phyloP scores from a whole-genome alignment of 1,140 invertebrate species.

The Drosophila punjabiensis region DNA sequence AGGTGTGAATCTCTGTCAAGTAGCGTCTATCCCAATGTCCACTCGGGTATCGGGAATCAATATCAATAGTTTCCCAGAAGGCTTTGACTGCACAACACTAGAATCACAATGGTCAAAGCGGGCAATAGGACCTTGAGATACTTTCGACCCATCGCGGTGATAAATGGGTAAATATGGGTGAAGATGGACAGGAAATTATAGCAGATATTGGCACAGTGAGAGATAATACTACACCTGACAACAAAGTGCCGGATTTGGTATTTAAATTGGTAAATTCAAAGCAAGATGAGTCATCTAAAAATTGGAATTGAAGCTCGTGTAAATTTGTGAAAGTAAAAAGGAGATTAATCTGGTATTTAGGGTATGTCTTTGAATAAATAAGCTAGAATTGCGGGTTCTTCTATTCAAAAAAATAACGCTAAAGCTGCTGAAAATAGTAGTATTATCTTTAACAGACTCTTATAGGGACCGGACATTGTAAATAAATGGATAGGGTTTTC shows the following conservation, averaged over 20 bases:
- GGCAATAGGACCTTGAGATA: constrained; percentile 67
- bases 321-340: not conserved
- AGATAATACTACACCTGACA: constrained; percentile 3
- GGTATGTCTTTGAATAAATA: too few relatives aligned
- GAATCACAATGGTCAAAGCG: constrained; percentile 58
- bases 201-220: not conserved
- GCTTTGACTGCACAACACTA: constrained; percentile 16
- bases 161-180: constrained; percentile 58
- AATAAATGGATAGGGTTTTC: not conserved
- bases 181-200: constrained; percentile 12
- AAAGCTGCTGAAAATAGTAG: too few relatives aligned
- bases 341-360: not conserved
- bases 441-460: too few relatives aligned
- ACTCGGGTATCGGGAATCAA: constrained; percentile 17
- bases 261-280: not conserved
- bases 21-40: constrained; percentile 24
- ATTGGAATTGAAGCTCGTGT: not conserved
- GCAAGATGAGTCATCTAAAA: not conserved
- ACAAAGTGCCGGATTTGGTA: not conserved
- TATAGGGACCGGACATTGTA: not conserved
- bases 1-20: constrained; percentile 10
- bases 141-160: constrained; percentile 60
- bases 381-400: not conserved
- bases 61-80: constrained; percentile 34
- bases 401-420: too few relatives aligned